These are phyloP conservation scores for Hirtodrosophila confusa DNA, from an alignment of 2,888 invertebrate genomes.

Conservation along the genomic window DNA sequence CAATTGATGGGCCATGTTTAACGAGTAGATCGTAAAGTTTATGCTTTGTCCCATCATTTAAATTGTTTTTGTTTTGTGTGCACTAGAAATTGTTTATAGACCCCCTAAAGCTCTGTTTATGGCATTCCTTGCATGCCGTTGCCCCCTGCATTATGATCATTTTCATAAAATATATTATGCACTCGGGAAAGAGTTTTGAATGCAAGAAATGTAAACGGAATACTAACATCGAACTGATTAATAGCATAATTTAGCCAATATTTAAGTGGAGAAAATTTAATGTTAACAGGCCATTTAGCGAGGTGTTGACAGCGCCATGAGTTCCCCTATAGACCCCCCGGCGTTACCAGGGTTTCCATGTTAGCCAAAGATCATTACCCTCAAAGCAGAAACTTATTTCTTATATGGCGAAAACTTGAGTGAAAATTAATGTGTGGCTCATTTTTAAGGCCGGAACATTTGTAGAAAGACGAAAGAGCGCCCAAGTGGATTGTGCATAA, in stretches of 20 bases:
- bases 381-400: conserved; percentile 25
- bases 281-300: conserved; percentile 55
- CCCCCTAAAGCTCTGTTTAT: conserved; percentile 2
- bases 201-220: conserved; percentile 34
- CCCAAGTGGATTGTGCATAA: conserved; percentile 43
- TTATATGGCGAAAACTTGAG: conserved; percentile 62
- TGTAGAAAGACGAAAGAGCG: conserved; percentile 40
- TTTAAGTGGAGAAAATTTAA: conserved; percentile 42
- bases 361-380: conserved; percentile 62
- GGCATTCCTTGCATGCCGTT: conserved; percentile 48
- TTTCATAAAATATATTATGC: conserved; percentile 27
- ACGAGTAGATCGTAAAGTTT: conserved; percentile 35
- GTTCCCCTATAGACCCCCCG: conserved; percentile 1
- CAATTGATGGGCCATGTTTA: conserved; percentile 28
- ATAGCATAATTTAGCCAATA: conserved; percentile 63
- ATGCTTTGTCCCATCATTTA: conserved; percentile 52
- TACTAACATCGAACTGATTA: conserved; percentile 59
- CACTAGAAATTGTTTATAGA: conserved; percentile 42
- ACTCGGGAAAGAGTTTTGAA: conserved; percentile 10
- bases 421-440: conserved; percentile 51
- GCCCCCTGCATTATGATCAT: conserved; percentile 49
- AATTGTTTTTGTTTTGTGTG: conserved; percentile 26
- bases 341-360: conserved; percentile 4
- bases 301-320: conserved; percentile 59
- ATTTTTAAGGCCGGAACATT: conserved; percentile 55